These are phyloP conservation scores for Cynodonichthys magdalenae DNA, from an alignment of 2,797 vertebrate species.

Conservation along the genomic window DNA sequence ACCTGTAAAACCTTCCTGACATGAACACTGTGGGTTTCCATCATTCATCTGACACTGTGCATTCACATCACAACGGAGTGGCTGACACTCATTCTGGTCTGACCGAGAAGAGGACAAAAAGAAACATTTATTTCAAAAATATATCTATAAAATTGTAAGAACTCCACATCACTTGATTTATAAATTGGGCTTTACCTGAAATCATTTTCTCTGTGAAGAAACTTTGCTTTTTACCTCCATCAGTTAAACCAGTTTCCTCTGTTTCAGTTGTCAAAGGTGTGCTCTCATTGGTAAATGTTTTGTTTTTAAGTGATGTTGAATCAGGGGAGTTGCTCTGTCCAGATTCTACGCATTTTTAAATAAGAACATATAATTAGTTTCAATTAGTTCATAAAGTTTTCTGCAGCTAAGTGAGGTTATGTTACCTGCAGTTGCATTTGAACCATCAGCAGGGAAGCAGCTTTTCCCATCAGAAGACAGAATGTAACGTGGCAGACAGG, in stretches of 20 bases:
- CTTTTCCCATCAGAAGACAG: slow-evolving; percentile 73
- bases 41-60: slow-evolving; percentile 80
- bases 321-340: slow-evolving; percentile 38
- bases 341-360: slow-evolving; percentile 66
- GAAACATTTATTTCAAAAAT: slow-evolving; percentile 14
- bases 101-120: slow-evolving; percentile 14
- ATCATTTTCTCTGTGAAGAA: slow-evolving; percentile 87
- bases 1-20: slow-evolving; percentile 85
- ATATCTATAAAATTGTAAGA: not conserved
- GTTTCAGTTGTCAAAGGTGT: slow-evolving; percentile 3
- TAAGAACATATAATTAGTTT: not conserved
- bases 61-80: slow-evolving; percentile 78
- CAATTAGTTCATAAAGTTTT: not conserved
- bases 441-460: slow-evolving; percentile 61
- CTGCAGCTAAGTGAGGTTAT: not conserved
- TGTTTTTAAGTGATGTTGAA: slow-evolving; percentile 43
- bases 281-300: slow-evolving; percentile 56
- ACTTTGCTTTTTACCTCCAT: slow-evolving; percentile 20
- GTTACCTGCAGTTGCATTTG: slow-evolving; percentile 74
- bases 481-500: slow-evolving; percentile 75
- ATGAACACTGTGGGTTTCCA: slow-evolving; percentile 80
- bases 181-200: slow-evolving; percentile 79
- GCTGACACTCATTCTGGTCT: slow-evolving; percentile 87
- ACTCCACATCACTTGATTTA: fast-evolving
- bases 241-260: slow-evolving; percentile 26